A percentile compares a stretch with the other conserved stretches of the same genome.
Evolutionary conservation across 2,113 vertebrate species (phyloP).

Genomic region (Carassius auratus): DNA sequence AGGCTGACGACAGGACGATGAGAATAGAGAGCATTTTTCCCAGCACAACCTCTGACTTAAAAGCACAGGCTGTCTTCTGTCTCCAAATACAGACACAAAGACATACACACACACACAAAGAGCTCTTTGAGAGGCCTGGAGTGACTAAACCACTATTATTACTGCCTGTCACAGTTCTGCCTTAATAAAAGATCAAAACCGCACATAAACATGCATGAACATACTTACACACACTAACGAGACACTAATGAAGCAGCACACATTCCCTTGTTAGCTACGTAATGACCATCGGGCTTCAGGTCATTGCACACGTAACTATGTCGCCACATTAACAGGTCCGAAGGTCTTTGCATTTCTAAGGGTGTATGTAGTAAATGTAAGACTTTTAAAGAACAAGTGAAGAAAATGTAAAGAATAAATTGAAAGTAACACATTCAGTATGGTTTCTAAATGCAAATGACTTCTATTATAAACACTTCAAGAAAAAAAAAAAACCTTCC

Average conservation of each 20-base stretch:
- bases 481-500: too few species aligned
- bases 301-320: background rate
- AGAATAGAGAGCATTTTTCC: too few species aligned
- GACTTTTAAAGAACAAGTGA: background rate
- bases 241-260: background rate
- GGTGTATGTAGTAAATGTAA: background rate
- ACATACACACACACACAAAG: constrained; percentile 61
- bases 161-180: too few species aligned
- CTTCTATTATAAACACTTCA: too few species aligned
- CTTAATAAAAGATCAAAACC: background rate
- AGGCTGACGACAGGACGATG: too few species aligned
- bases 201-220: background rate
- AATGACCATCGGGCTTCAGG: background rate
- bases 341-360: background rate
- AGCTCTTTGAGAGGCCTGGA: constrained; percentile 59
- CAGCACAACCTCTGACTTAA: background rate
- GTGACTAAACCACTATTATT: background rate
- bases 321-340: too few species aligned
- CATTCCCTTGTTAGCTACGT: background rate
- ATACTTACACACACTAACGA: background rate
- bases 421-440: too few species aligned
- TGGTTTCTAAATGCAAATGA: too few species aligned
- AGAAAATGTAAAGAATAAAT: background rate
- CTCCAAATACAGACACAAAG: background rate
- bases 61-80: constrained; percentile 33